Base-by-base conservation (phyloP, 2,797 vertebrate genomes). In the Anabacerthia variegaticeps region DNA sequence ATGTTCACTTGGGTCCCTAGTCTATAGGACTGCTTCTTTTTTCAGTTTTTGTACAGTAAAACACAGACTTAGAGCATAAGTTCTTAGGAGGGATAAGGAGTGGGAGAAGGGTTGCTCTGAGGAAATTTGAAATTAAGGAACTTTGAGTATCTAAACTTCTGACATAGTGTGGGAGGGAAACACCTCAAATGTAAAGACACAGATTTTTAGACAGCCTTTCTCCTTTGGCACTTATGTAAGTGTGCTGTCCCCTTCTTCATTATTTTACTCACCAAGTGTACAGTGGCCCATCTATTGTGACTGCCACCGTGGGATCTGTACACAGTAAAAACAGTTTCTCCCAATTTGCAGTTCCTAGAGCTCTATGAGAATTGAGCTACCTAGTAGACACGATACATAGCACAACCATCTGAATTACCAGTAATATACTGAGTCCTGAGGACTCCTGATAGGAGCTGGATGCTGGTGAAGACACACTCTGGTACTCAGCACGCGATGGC, bases 311-410 rank as follows among this genome's bases (percentile, higher is more conserved):
- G 76, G 39, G 16, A 62, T 46, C 62, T 21, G 16, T 5, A 7
- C 11, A 37, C 0, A 7, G 15, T 6, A 80, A 76, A 63, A 84
- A 15, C 8, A 22, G 13, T n/a, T 71, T 67, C 9, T 12, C 8
- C 9, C 48, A 36, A 2, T 15, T 19, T 59, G 21, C 52, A 73
- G 21, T 37, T 65, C 63, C 65, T 58, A 11, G 43, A 56, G 34
- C 13, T 51, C 37, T 79, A 52, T n/a, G 52, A 88, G n/a, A 71
- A 48, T 1, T 32, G 68, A 92, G 37, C 28, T 62, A 28, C 27
- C 54, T 43, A 18, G n/a, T 4, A 66, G 51, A 32, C n/a, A 23
- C 0, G 0, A 41, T 10, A 23, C 0, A 7, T 10, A 76, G 34
- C 39, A 71, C 16, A 71, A 79, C 52, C 19, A 61, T 17, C 79